These are phyloP conservation scores for Leptoteleia sp. DNA, from an alignment of 1,140 invertebrate genomes.

Conservation along the genomic window DNA sequence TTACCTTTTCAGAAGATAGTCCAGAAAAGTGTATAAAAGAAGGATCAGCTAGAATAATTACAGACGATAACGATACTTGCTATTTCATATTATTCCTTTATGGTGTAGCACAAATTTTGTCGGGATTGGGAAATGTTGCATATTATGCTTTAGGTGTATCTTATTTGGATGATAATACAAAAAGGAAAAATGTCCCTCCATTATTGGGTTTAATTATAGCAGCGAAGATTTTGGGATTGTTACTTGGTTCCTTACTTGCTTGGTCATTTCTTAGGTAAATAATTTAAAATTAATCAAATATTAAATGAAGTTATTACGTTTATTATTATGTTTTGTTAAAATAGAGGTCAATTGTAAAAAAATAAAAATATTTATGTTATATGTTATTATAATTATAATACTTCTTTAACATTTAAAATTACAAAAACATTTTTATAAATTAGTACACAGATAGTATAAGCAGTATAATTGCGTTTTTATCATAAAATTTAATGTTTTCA, in stretches of 20 bases:
- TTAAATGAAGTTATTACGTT: too few species aligned
- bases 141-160: constrained; percentile 85
- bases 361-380: too few species aligned
- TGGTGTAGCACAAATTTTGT: constrained; percentile 83
- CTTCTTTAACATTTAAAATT: too few species aligned
- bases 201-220: constrained; percentile 78
- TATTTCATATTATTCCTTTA: constrained; percentile 81
- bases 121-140: constrained; percentile 83
- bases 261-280: constrained; percentile 78
- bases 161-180: constrained; percentile 86
- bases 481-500: constrained; percentile 53
- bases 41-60: constrained; percentile 67
- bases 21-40: constrained; percentile 73
- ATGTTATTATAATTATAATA: too few species aligned
- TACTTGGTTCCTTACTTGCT: constrained; percentile 77
- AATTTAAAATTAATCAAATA: too few species aligned
- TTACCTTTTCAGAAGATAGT: constrained; percentile 73
- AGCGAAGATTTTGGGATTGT: constrained; percentile 74
- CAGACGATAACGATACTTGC: constrained; percentile 70
- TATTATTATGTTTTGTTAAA: too few species aligned
- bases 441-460: too few species aligned
- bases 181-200: constrained; percentile 82
- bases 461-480: constrained; percentile 31
- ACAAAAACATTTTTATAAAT: too few species aligned
- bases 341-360: too few species aligned